Evolutionary conservation across 2,888 invertebrate genomes (phyloP), one percentile per base, ranked within the genome.

Genomic region (Rhodophaea formosa): DNA sequence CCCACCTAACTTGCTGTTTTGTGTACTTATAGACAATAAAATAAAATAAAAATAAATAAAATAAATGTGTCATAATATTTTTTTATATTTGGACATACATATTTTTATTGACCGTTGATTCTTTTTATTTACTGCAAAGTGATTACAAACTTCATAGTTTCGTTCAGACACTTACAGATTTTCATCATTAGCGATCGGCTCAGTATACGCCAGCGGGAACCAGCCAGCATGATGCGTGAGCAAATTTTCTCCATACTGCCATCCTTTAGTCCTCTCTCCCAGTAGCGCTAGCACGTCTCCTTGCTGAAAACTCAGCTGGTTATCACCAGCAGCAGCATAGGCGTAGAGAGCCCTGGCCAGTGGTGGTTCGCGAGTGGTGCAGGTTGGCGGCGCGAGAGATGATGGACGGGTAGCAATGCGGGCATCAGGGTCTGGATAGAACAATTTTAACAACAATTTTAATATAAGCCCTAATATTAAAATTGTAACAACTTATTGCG

Each of bases 191-290:
- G 94, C 89, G 53, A 95, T 92, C n/a, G 92, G 92, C 86, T 97
- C 97, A 32, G 98, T 97, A 77, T 98, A 98, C n/a, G 98, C 97
- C 62, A 98, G 89, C 0, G 98, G 98, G 86, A 98, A 98, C 98
- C 98, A 98, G 35, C 98, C 98, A 65, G 96, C 95, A 77, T 95
- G 95, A 79, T 97, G 97, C n/a, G 97, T 97, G 58, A 97, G 93
- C 68, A 96, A 85, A 85, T 98, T 98, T 83, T 98, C 97, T n/a
- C 98, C 98, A 75, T 97, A 98, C 86, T 98, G 98, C 98, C 98
- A 98, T 23, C 98, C 98, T 81, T 98, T 98, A 68, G 97, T 97
- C 68, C 97, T 93, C 72, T 97, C 97, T 17, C 98, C 98, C 71
- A 97, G 95, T 64, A 98, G 86, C 7, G 96, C 95, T 58, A 98